Evolutionary conservation across 1,140 invertebrate species (phyloP), one percentile per base, ranked within the genome.

Genomic region (Rhizoglyphus robini): DNA sequence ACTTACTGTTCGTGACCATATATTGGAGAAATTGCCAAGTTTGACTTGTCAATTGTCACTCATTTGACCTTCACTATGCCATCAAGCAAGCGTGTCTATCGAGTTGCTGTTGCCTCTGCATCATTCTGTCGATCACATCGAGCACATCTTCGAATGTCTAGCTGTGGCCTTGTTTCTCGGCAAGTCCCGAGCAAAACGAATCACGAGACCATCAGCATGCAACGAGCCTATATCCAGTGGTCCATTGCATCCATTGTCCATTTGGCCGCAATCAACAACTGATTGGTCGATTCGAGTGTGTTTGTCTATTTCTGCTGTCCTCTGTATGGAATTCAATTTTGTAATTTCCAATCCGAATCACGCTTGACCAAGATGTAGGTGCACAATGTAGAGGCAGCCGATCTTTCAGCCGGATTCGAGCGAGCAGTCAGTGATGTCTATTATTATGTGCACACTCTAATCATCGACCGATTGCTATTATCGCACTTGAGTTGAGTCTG

Each of bases 391-490:
- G n/a, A n/a, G 8, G 8, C 36, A 41, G 36, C 18, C 36, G 36
- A 32, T 32, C 51, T 27, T 32, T 8, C 20, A 54, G 51, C 51
- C 51, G 51, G 51, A 54, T 54, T 32, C 51, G 15, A 32, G 5
- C 15, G 8, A 20, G 51, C 51, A 5, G 20, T 20, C 8, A 8
- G 8, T 54, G 51, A 54, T 54, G 51, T 54, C 51, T 54, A 54
- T 54, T 54, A 54, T 54, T 54, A 54, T 54, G 20, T 54, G 51
- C 51, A 54, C 51, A 54, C 51, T 54, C 51, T 54, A 54, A 54
- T 54, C 51, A 54, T 54, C 20, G 23, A 23, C 23, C 51, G 51
- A 54, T 54, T 23, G 51, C 51, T 54, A 54, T 54, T 54, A 54
- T 54, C 23, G 51, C 51, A 8, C 23, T 32, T 41, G 36, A 41